Evolutionary conservation across 2,888 invertebrate species (phyloP), one percentile per base, ranked within the genome.

Genomic region (Rapana venosa): DNA sequence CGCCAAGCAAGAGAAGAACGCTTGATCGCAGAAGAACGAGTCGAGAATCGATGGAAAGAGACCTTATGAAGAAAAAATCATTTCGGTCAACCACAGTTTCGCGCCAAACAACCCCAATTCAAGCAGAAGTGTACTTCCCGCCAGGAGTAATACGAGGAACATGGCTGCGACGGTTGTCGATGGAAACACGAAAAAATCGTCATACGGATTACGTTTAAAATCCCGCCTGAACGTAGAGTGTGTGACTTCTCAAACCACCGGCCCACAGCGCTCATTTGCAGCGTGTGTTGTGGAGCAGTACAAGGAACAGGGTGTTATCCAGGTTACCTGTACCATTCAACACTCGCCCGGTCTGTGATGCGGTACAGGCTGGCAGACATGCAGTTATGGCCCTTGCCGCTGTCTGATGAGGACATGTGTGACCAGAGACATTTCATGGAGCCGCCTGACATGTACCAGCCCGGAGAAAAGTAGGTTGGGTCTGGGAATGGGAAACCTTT

Each of bases 301-400:
- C 36, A 70, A 89, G 87, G 87, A 93, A 93, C 84, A n/a, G 93
- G 93, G 13, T 93, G 93, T 74, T 92, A 92, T 87, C 93, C 93
- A 11, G 0, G 92, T 92, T 88, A 88, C 91, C 89, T 93, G 93
- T 87, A 77, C 81, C 91, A 93, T 92, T 90, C 47, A 91, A 92
- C 88, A 90, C 87, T n/a, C 91, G 89, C 91, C n/a, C 79, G 85
- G 0, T 91, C 90, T 2, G 90, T 93, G 36, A 88, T 93, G 86
- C 87, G 92, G 0, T 92, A 92, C 88, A 83, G 92, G 22, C 84
- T 92, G 26, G 91, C 92, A 26, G 87, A 92, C 70, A 87, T 91
- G 36, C 91, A 90, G 35, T 87, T 88, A 6, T 93, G 93, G 93
- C 93, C 92, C 6, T 86, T 92, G 30, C 88, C 87, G 36, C 89